Evolutionary conservation across 2,797 vertebrate genomes (phyloP).

Genomic region (Brachyalestes nurse): DNA sequence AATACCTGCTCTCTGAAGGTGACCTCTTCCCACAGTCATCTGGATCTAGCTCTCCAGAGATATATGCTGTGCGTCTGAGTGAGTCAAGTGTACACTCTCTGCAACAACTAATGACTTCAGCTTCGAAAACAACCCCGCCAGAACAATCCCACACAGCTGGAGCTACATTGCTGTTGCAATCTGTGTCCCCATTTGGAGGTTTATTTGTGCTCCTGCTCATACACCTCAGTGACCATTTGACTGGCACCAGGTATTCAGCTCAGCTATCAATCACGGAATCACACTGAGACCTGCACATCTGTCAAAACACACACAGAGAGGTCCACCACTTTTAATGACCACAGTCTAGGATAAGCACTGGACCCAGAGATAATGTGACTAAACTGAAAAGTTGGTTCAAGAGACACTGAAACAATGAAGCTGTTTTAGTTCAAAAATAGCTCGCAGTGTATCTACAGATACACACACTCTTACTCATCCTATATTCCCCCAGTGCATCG

Average conservation of each 20-base stretch:
- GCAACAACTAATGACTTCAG: slow-evolving; percentile 55
- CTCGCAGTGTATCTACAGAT: not conserved
- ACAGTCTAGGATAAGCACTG: slow-evolving; percentile 15
- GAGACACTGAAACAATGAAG: not conserved
- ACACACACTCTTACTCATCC: not conserved
- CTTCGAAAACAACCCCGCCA: slow-evolving; percentile 48
- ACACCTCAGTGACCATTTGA: slow-evolving; percentile 41
- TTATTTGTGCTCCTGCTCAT: slow-evolving; percentile 48
- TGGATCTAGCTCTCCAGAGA: slow-evolving; percentile 45
- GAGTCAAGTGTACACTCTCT: slow-evolving; percentile 40
- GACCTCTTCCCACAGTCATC: slow-evolving; percentile 48
- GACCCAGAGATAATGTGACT: not conserved
- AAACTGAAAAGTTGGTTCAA: not conserved
- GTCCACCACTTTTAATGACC: slow-evolving; percentile 34
- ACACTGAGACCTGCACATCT: slow-evolving; percentile 44
- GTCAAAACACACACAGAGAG: slow-evolving; percentile 33
- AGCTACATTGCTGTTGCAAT: slow-evolving; percentile 46
- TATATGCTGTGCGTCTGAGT: slow-evolving; percentile 42
- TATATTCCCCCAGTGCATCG: too few species aligned
- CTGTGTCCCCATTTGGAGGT: slow-evolving; percentile 46
- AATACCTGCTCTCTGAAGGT: slow-evolving; percentile 54
- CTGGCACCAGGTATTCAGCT: slow-evolving; percentile 42
- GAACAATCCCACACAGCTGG: slow-evolving; percentile 53
- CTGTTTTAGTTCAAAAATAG: not conserved
- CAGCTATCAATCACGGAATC: slow-evolving; percentile 46